phyloP scores from a whole-genome alignment of 2,888 invertebrate species.

The Drosophila helvetica region DNA sequence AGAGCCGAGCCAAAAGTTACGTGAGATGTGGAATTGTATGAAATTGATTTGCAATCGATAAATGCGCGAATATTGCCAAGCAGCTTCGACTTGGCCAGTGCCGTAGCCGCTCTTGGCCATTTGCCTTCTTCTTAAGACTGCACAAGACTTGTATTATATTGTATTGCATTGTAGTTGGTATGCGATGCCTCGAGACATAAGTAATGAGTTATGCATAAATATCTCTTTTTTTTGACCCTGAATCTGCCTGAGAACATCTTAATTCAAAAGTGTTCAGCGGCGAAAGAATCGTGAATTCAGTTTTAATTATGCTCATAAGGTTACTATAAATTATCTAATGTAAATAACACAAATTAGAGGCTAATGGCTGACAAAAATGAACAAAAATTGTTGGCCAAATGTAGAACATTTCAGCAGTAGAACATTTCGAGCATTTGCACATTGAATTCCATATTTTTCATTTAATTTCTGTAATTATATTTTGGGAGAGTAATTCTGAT shows the following conservation, averaged over 20 bases:
- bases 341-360: no score
- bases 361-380: no score
- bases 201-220: conserved; percentile 30
- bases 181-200: not conserved
- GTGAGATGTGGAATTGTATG: conserved; percentile 73
- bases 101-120: conserved; percentile 31
- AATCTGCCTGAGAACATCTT: conserved; percentile 39
- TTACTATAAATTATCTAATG: not conserved
- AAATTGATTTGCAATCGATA: conserved; percentile 80
- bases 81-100: conserved; percentile 65
- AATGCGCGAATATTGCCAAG: conserved; percentile 69
- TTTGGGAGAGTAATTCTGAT: conserved; percentile 7
- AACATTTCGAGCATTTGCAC: not conserved
- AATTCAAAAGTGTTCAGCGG: conserved; percentile 11
- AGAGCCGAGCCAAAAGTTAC: conserved; percentile 43
- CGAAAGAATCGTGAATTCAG: not conserved
- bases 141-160: conserved; percentile 9
- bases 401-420: not conserved
- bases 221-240: conserved; percentile 27
- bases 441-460: conserved; percentile 9
- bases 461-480: conserved; percentile 31
- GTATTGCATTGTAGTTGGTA: not conserved
- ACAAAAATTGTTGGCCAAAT: not conserved
- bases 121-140: conserved; percentile 20
- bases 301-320: not conserved